phyloP scores from a whole-genome alignment of 2,888 invertebrate species.

The Metopia argyrocephala region DNA sequence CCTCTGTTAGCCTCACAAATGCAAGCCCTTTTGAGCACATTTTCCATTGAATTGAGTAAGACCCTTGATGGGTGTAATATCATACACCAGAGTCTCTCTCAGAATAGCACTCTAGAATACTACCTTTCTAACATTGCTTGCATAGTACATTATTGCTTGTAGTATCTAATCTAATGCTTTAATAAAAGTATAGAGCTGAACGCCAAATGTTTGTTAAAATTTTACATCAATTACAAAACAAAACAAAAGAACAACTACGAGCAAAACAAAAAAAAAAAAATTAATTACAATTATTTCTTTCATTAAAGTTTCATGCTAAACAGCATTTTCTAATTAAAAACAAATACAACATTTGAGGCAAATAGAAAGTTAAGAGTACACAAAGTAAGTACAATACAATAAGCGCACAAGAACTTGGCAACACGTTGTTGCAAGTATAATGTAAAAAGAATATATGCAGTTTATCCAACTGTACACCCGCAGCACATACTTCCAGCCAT shows the following conservation, averaged over 20 bases:
- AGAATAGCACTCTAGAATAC: no score
- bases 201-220: constrained; percentile 32
- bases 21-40: no score
- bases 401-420: not conserved
- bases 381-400: no score
- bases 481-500: not conserved
- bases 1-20: no score
- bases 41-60: no score
- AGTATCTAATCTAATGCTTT: not conserved
- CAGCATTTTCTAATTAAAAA: constrained; percentile 63
- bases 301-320: constrained; percentile 43
- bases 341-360: constrained; percentile 62
- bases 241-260: no score
- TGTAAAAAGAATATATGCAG: not conserved
- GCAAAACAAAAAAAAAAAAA: constrained; percentile 4
- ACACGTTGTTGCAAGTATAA: not conserved
- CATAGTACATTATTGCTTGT: no score
- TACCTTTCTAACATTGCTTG: no score
- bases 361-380: constrained; percentile 48
- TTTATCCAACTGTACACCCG: not conserved
- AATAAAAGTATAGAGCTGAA: not conserved
- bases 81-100: no score
- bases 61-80: no score
- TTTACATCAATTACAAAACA: constrained; percentile 51
- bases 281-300: constrained; percentile 54